A percentile compares a stretch with the other conserved stretches of the same genome.
Evolutionary conservation across 2,888 invertebrate genomes (phyloP).

Genomic region (Smittia sp.): DNA sequence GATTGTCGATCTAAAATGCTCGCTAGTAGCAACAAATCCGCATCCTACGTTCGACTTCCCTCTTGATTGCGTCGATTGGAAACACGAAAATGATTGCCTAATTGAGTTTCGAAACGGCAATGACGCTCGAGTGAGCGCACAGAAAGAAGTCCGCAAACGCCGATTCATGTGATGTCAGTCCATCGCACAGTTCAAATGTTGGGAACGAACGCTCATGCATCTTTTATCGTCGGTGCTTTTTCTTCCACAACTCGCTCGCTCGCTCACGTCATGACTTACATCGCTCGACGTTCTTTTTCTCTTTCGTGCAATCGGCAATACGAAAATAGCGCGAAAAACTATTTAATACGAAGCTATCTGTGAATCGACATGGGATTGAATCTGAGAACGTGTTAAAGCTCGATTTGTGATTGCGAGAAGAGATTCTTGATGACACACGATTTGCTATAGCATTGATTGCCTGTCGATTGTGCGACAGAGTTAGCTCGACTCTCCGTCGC

Average conservation of each 20-base stretch:
- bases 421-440: constrained; percentile 7
- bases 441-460: background rate
- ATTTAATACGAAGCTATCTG: background rate
- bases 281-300: background rate
- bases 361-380: background rate
- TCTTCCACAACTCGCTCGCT: background rate
- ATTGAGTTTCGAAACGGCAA: constrained; percentile 6
- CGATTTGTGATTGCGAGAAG: background rate
- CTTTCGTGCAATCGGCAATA: background rate
- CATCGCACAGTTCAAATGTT: background rate
- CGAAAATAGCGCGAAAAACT: background rate
- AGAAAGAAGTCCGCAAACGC: background rate
- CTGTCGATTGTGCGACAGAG: background rate
- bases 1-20: no score
- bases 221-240: background rate
- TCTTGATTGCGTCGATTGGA: background rate
- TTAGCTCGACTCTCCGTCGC: background rate
- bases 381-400: background rate
- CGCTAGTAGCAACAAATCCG: background rate
- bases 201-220: background rate
- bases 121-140: background rate
- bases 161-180: background rate
- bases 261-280: background rate
- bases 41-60: constrained; percentile 11
- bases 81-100: constrained; percentile 20